phyloP scores from a whole-genome alignment of 2,888 invertebrate genomes.

The Acrobasis suavella region DNA sequence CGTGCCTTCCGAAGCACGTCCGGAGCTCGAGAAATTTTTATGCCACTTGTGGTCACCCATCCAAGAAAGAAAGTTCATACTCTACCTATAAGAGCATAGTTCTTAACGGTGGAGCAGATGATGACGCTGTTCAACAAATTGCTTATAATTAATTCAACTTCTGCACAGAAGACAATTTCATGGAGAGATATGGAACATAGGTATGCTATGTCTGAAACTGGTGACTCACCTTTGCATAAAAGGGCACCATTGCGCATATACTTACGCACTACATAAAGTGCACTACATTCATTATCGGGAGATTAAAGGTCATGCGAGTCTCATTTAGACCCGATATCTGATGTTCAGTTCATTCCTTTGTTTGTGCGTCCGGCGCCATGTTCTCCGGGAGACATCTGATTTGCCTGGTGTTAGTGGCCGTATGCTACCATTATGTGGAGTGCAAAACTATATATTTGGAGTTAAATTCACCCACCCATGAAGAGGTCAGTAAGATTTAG shows the following conservation, averaged over 20 bases:
- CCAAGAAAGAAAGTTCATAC: too few relatives aligned
- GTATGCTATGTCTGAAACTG: not conserved
- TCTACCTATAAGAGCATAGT: too few relatives aligned
- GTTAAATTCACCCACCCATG: slow-evolving; percentile 48
- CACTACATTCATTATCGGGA: slow-evolving; percentile 35
- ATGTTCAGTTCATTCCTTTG: slow-evolving; percentile 40
- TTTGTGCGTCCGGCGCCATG: slow-evolving; percentile 46
- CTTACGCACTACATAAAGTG: not conserved
- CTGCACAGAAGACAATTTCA: too few relatives aligned
- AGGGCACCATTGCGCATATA: slow-evolving; percentile 39
- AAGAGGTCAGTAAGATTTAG: slow-evolving; percentile 58
- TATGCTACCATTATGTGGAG: slow-evolving; percentile 39
- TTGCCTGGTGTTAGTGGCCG: slow-evolving; percentile 38
- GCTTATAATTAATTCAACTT: too few relatives aligned
- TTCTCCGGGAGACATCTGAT: slow-evolving; percentile 35
- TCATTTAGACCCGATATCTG: slow-evolving; percentile 24
- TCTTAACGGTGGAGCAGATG: too few relatives aligned
- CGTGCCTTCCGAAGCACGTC: too few relatives aligned
- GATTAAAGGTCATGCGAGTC: slow-evolving; percentile 43
- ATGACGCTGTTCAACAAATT: too few relatives aligned
- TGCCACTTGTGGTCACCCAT: too few relatives aligned
- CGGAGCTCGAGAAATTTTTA: too few relatives aligned
- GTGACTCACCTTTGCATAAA: slow-evolving; percentile 25
- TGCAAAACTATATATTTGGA: slow-evolving; percentile 60
- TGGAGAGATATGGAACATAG: not conserved